phyloP scores from a whole-genome alignment of 2,113 vertebrate species.

The Cottus gobio region DNA sequence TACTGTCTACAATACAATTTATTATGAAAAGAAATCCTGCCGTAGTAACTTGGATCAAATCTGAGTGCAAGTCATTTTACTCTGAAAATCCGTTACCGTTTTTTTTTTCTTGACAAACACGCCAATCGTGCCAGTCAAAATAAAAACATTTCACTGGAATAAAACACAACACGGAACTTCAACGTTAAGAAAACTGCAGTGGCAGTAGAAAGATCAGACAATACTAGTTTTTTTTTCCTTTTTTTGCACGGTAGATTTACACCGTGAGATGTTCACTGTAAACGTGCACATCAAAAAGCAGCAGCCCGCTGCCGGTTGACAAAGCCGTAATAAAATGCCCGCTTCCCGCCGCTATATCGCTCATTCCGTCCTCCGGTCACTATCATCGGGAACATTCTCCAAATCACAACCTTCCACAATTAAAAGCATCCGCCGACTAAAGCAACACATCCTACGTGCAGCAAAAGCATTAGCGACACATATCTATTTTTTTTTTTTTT shows the following conservation, averaged over 20 bases:
- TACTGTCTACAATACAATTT: not conserved
- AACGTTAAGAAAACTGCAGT: not conserved
- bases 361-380: constrained; percentile 2
- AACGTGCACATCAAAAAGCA: not conserved
- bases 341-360: constrained; percentile 31
- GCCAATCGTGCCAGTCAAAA: constrained; percentile 27
- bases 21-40: not conserved
- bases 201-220: not conserved
- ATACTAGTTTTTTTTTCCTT: not conserved
- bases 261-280: not conserved
- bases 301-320: constrained; percentile 18
- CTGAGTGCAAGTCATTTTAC: not conserved
- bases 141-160: constrained; percentile 1
- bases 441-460: constrained; percentile 8
- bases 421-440: constrained; percentile 24
- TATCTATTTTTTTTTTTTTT: constrained; percentile 2
- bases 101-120: not conserved
- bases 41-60: not conserved
- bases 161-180: constrained; percentile 4
- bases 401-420: constrained; percentile 15
- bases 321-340: constrained; percentile 10
- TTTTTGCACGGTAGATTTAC: not conserved
- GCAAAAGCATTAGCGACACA: constrained; percentile 61
- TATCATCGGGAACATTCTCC: not conserved
- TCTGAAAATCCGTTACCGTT: not conserved